Percentiles rank a stretch among this genome's conserved stretches.
phyloP scores from a whole-genome alignment of 92 coral and sea anemone genomes.

The Paragorgia papillata region DNA sequence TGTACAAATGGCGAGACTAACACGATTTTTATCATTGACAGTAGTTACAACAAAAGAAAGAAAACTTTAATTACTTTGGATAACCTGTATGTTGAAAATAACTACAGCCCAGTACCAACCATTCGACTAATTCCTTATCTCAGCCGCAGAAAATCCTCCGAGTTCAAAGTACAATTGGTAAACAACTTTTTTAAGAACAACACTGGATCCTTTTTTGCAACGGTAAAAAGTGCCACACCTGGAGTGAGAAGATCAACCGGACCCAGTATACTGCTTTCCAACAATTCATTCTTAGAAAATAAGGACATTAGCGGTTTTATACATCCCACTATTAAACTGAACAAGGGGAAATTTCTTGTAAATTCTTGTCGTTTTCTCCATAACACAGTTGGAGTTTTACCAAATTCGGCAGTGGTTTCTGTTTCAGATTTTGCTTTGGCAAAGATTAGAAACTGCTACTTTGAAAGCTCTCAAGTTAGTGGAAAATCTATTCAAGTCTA shows the following conservation, averaged over 20 bases:
- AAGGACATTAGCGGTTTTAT: too few relatives aligned
- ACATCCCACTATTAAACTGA: too few relatives aligned
- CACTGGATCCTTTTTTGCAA: neutral
- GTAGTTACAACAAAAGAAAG: neutral
- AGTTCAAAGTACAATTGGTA: conserved; percentile 15
- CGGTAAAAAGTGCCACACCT: neutral
- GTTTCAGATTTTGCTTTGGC: neutral
- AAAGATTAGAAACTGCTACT: neutral
- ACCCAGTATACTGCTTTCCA: neutral
- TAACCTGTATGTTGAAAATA: conserved; percentile 7
- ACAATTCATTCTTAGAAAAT: neutral
- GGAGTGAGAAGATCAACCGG: neutral
- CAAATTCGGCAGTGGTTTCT: neutral
- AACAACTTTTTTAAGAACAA: conserved; percentile 8
- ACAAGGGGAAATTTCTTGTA: too few relatives aligned
- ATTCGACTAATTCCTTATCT: neutral
- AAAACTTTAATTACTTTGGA: neutral
- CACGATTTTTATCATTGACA: neutral
- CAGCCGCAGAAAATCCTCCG: too few relatives aligned
- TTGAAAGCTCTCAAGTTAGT: neutral
- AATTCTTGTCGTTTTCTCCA: too few relatives aligned
- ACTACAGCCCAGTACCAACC: neutral
- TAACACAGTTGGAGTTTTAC: too few relatives aligned
- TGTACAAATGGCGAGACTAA: neutral
- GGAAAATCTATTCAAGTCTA: conserved; percentile 8